Base-by-base conservation (phyloP, 2,797 vertebrate genomes). In the Phrynocephalus forsythii region DNA sequence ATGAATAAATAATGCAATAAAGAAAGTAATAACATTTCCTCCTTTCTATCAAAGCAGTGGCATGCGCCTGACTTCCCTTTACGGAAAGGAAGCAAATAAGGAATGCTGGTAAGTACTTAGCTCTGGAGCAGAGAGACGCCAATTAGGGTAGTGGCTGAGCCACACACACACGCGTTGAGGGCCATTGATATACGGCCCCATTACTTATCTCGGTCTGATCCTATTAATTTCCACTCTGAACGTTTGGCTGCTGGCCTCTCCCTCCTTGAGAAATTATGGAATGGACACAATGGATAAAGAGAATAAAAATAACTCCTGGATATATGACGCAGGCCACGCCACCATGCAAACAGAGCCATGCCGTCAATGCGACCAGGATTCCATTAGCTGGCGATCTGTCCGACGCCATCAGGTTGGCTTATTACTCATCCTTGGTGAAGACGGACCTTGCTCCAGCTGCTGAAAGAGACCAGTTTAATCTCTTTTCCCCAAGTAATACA, bases 181-280 rank as follows among this genome's bases (percentile, higher is more conserved):
- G 16, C 71, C 15, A 60, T 38, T 73, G 69, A 60, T 60, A 60
- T 60, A 84, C n/a, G 15, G 15, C 22, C 1, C 69, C 69, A 72
- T 84, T 73, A 84, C 82, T 84, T 72, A 73, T 73, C 69, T 60
- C 50, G 0, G 50, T 26, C 69, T 73, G 50, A 73, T 60, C 82
- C 69, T 73, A 84, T 84, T 84, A 73, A 84, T 84, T 84, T 84
- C 33, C 52, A n/a, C 26, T 50, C 60, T 48, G 73, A 63, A 48
- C 22, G 56, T n/a, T 77, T 28, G 33, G 60, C 83, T 85, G 72
- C 83, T 67, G 48, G 24, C 3, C 56, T 73, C 28, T 18, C 16
- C 18, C 50, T 73, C 38, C 33, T 28, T 76, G 33, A 24, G 52
- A 85, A 77, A 76, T 44, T 67, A 48, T 73, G 22, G 33, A 20